These are phyloP conservation scores for Cyclopterus lumpus DNA, from an alignment of 2,797 vertebrate genomes.

Conservation along the genomic window DNA sequence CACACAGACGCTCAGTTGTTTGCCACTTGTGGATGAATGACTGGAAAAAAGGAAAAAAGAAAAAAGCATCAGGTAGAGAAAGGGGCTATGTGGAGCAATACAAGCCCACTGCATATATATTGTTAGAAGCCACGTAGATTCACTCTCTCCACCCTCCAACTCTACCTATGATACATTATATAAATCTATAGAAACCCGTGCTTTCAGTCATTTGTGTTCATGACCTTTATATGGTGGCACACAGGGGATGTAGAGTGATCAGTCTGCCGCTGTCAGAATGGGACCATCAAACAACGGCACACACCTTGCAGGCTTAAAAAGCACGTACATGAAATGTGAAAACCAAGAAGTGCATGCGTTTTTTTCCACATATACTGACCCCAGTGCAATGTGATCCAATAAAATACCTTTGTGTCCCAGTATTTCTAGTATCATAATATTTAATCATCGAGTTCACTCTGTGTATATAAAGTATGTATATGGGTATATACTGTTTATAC, in stretches of 20 bases:
- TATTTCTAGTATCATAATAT: neutral
- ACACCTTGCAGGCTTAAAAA: slow-evolving; percentile 14
- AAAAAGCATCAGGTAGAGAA: neutral
- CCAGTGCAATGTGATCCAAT: neutral
- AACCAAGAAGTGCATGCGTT: neutral
- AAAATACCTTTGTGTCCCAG: neutral
- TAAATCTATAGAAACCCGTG: neutral
- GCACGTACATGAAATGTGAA: slow-evolving; percentile 5
- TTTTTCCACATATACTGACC: neutral
- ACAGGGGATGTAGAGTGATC: neutral
- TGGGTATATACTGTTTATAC: neutral
- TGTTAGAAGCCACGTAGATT: slow-evolving; percentile 15
- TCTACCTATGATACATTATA: neutral
- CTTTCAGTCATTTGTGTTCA: neutral
- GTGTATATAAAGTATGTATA: neutral
- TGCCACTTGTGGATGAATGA: neutral
- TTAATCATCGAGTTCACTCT: neutral
- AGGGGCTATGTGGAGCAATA: slow-evolving; percentile 16
- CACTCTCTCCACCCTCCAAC: neutral
- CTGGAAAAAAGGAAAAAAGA: neutral
- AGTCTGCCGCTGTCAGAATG: slow-evolving; percentile 5
- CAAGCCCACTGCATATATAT: slow-evolving; percentile 2
- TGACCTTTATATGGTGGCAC: slow-evolving; percentile 14
- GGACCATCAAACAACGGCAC: neutral
- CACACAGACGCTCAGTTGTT: slow-evolving; percentile 39